These are phyloP conservation scores for Plebejus anna DNA, from an alignment of 2,888 invertebrate species.

Conservation along the genomic window DNA sequence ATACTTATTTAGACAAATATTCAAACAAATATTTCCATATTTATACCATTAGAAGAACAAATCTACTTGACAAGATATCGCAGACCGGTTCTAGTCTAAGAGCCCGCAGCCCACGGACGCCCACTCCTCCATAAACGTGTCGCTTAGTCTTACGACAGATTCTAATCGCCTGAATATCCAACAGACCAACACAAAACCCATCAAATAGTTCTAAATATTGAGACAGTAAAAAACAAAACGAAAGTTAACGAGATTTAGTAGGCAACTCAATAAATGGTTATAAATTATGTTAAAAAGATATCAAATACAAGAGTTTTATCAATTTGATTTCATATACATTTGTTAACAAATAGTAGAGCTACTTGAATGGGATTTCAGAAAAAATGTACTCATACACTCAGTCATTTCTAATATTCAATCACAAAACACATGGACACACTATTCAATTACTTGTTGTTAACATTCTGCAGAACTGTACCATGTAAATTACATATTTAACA, in stretches of 20 bases:
- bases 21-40: background rate
- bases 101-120: constrained; percentile 17
- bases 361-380: no score
- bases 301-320: no score
- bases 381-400: no score
- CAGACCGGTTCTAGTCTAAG: background rate
- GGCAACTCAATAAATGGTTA: background rate
- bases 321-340: no score
- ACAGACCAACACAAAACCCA: background rate
- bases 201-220: background rate
- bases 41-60: background rate
- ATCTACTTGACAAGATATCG: background rate
- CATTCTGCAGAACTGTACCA: no score
- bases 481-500: background rate
- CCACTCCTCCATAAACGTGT: background rate
- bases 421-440: no score
- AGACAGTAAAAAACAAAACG: background rate
- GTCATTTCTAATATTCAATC: no score
- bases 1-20: background rate
- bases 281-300: background rate
- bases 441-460: no score
- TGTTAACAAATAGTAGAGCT: no score
- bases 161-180: background rate
- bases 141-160: background rate
- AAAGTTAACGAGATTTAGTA: background rate